A percentile compares a stretch with the other conserved stretches of the same genome.
phyloP scores from a whole-genome alignment of 2,113 vertebrate genomes.

The Zosterops hypoxanthus region DNA sequence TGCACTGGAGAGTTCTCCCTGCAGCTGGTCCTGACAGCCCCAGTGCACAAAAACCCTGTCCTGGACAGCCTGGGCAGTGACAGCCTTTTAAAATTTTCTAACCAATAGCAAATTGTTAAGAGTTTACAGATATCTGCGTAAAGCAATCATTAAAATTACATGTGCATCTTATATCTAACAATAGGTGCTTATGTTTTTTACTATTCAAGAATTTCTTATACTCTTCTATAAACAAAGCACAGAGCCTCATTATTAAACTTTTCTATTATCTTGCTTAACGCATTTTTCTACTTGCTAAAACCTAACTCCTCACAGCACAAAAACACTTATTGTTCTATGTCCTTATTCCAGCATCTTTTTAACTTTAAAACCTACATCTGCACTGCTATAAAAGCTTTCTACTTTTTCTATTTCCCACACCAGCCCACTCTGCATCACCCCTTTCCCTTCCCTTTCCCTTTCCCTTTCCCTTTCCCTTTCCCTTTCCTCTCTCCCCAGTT shows the following conservation, averaged over 20 bases:
- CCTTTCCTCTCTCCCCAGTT: neutral
- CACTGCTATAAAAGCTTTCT: neutral
- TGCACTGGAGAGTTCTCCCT: neutral
- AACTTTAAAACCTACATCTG: neutral
- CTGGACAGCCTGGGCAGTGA: rapidly evolving
- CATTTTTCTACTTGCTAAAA: neutral
- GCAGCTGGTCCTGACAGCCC: neutral
- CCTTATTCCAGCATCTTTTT: neutral
- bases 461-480: no score
- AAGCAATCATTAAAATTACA: neutral
- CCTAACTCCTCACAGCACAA: neutral
- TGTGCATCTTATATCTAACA: neutral
- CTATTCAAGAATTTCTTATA: neutral
- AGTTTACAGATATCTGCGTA: neutral
- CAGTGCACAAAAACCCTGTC: neutral
- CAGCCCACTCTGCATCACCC: neutral
- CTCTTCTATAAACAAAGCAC: neutral
- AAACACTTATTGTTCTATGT: neutral
- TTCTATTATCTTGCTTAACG: neutral
- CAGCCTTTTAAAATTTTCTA: neutral
- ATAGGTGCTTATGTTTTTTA: no score
- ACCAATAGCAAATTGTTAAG: neutral
- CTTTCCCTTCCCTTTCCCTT: neutral
- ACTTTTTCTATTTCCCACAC: neutral
- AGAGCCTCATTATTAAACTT: neutral